Base-by-base conservation (phyloP, 2,888 invertebrate species). In the Drepanosiphum platanoidis region DNA sequence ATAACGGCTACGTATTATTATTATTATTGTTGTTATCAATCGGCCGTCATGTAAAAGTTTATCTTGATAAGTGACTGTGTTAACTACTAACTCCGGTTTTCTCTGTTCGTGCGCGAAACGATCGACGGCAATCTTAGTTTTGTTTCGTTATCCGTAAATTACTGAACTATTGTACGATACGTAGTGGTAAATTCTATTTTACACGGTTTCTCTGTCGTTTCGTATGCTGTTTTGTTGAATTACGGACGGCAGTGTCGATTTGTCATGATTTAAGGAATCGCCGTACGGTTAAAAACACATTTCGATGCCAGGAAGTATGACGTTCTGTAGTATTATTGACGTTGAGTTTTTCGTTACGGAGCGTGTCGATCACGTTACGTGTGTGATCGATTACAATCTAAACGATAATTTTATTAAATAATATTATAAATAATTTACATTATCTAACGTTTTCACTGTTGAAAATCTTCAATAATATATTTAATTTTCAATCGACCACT, bases 301-400 rank as follows among this genome's bases (percentile, higher is more conserved):
- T 64, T 74, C 83, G 46, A 83, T 83, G 83, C 83, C 74, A 52
- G 83, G 74, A 75, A 83, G 83, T 83, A 83, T 34, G 83, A 58
- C 18, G 27, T 36, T 70, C 36, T 70, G 18, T n/a, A n/a, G n/a
- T n/a, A n/a, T n/a, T n/a, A n/a, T 52, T 70, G 22, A n/a, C 18
- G 1, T 75, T n/a, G n/a, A n/a, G n/a, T n/a, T 70, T 9, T 36
- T 11, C 46, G 9, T 9, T 46, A 32, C 42, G 72, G 13, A n/a
- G 3, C 22, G n/a, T 72, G 36, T 71, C 5, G 22, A 30, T 36
- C 11, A 5, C 11, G 39, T 52, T 52, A 22, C 4, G 18, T 5
- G 5, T 18, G 52, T 22, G 22, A 58, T 71, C 39, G 58, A 71
- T 70, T 71, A 81, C 22, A 52, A n/a, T 18, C 18, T 0, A 22